These are phyloP conservation scores for Spea hammondii DNA, from an alignment of 2,797 vertebrate species.

Conservation along the genomic window DNA sequence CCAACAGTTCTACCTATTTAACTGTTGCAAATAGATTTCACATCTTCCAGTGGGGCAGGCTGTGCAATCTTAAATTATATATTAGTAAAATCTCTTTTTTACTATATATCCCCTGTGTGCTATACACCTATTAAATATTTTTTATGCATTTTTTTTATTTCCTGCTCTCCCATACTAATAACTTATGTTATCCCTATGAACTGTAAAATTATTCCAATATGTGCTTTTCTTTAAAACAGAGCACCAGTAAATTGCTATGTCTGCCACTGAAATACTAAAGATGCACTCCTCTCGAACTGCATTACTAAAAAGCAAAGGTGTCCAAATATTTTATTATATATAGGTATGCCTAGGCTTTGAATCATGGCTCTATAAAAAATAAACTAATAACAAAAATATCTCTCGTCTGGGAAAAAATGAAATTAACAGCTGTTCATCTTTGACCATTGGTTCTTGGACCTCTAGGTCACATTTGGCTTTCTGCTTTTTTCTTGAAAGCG, in stretches of 20 bases:
- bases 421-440: conserved; percentile 60
- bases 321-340: conserved; percentile 54
- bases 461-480: conserved; percentile 67
- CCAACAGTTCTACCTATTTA: conserved; percentile 66
- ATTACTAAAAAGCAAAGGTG: conserved; percentile 59
- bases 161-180: conserved; percentile 63
- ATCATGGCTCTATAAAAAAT: conserved; percentile 14
- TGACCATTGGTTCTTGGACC: conserved; percentile 64
- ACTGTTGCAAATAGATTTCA: conserved; percentile 64
- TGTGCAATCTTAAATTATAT: conserved; percentile 88
- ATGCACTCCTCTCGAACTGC: conserved; percentile 57
- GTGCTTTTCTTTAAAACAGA: conserved; percentile 77
- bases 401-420: conserved; percentile 27
- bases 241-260: conserved; percentile 66
- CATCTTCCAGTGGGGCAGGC: conserved; percentile 86
- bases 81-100: conserved; percentile 80
- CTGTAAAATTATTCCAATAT: conserved; percentile 68
- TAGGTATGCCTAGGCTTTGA: background rate
- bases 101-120: conserved; percentile 82
- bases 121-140: conserved; percentile 87
- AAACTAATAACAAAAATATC: conserved; percentile 13
- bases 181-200: conserved; percentile 68
- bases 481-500: conserved; percentile 63
- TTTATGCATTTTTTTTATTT: conserved; percentile 75
- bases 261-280: conserved; percentile 52